These are phyloP conservation scores for Volucella bombylans DNA, from an alignment of 2,888 invertebrate species.

Conservation along the genomic window DNA sequence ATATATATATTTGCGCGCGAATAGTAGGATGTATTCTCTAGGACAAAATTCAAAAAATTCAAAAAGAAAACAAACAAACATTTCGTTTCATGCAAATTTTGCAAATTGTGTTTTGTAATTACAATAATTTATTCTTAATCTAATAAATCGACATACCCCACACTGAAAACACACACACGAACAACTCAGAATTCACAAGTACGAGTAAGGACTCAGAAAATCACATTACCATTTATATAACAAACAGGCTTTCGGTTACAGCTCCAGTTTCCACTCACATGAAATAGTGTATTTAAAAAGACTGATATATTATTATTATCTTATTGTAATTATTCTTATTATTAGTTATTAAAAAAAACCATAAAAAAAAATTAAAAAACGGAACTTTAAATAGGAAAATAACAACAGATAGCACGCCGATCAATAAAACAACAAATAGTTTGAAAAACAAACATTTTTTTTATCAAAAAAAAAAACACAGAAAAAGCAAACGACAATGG, in stretches of 20 bases:
- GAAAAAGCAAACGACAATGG: neutral
- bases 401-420: slow-evolving; percentile 52
- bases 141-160: neutral
- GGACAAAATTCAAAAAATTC: slow-evolving; percentile 65
- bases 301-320: slow-evolving; percentile 73
- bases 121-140: slow-evolving; percentile 4
- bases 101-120: slow-evolving; percentile 3
- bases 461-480: neutral
- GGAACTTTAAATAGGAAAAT: slow-evolving; percentile 45
- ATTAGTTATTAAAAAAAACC: slow-evolving; percentile 56
- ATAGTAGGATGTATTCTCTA: slow-evolving; percentile 60
- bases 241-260: slow-evolving; percentile 66
- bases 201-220: slow-evolving; percentile 6
- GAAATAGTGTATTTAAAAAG: slow-evolving; percentile 74
- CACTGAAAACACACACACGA: too few relatives aligned
- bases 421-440: slow-evolving; percentile 26
- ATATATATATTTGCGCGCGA: slow-evolving; percentile 50
- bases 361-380: slow-evolving; percentile 5
- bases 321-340: slow-evolving; percentile 70
- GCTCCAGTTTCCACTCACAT: slow-evolving; percentile 67
- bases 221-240: slow-evolving; percentile 4
- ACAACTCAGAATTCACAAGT: neutral
- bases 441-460: too few relatives aligned
- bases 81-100: slow-evolving; percentile 2
- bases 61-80: neutral